phyloP scores from a whole-genome alignment of 2,113 vertebrate genomes.

The Cygnus buccinator region DNA sequence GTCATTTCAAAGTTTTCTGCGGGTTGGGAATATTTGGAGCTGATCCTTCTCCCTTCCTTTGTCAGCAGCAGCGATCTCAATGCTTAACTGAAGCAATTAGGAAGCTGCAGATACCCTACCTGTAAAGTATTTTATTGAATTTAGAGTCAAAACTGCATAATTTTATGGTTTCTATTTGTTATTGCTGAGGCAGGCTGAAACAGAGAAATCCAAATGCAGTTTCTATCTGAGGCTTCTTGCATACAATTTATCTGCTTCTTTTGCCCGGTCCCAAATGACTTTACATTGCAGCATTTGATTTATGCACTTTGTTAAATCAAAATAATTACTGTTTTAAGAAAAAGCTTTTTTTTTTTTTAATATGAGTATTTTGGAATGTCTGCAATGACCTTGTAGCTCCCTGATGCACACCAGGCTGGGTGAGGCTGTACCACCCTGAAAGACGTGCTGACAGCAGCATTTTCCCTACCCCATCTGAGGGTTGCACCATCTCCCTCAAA shows the following conservation, averaged over 20 bases:
- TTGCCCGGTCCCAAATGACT: not conserved
- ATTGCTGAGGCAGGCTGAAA: not conserved
- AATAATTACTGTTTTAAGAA: not conserved
- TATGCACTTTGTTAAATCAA: not conserved
- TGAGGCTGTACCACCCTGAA: rapidly evolving
- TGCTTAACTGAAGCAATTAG: not conserved
- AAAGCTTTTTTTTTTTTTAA: not conserved
- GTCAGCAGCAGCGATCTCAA: not conserved
- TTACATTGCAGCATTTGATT: rapidly evolving
- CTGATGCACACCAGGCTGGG: rapidly evolving
- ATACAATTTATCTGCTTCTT: not conserved
- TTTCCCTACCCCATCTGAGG: too few species aligned
- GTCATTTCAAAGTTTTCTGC: not conserved
- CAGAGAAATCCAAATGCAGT: not conserved
- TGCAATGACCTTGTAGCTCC: not conserved
- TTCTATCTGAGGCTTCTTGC: not conserved
- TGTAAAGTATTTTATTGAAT: not conserved
- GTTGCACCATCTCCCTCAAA: not conserved
- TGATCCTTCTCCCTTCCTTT: not conserved
- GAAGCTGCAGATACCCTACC: not conserved
- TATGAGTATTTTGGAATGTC: not conserved
- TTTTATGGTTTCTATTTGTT: not conserved
- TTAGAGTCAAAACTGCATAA: not conserved
- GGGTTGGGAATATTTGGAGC: not conserved
- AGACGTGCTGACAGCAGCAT: not conserved